These are phyloP conservation scores for Rutpela maculata DNA, from an alignment of 2,888 invertebrate species.

Conservation along the genomic window DNA sequence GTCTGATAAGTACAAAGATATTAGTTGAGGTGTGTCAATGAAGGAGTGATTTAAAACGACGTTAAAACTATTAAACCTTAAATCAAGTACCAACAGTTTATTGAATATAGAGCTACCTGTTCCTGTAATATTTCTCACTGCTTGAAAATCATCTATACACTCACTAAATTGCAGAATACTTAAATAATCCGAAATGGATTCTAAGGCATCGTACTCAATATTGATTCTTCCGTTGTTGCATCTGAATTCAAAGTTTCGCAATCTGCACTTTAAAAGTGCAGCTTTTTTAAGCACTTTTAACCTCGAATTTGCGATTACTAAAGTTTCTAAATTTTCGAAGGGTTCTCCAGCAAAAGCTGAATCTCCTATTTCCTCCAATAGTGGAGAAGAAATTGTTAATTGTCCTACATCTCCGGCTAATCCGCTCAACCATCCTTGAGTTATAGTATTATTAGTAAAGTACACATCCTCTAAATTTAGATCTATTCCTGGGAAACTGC, in stretches of 20 bases:
- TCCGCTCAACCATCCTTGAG: constrained; percentile 44
- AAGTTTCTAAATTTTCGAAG: constrained; percentile 40
- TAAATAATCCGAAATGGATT: constrained; percentile 33
- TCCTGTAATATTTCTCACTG: constrained; percentile 26
- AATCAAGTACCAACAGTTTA: constrained; percentile 15
- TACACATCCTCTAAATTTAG: constrained; percentile 27
- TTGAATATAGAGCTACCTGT: constrained; percentile 22
- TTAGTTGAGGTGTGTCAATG: constrained; percentile 13
- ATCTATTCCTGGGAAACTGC: constrained; percentile 9
- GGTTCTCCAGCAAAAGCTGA: constrained; percentile 54
- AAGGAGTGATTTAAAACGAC: constrained; percentile 23
- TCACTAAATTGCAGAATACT: constrained; percentile 24
- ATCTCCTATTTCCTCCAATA: constrained; percentile 44
- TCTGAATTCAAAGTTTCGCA: constrained; percentile 32
- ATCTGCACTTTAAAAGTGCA: constrained; percentile 6
- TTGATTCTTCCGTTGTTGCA: neutral
- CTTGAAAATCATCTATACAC: constrained; percentile 27
- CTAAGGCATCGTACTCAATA: constrained; percentile 32
- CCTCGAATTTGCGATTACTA: constrained; percentile 18
- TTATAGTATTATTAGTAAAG: constrained; percentile 40
- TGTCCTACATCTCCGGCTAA: constrained; percentile 19
- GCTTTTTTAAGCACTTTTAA: constrained; percentile 22
- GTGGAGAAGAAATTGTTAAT: constrained; percentile 38
- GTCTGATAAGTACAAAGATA: constrained; percentile 24
- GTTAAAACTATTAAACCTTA: constrained; percentile 38